phyloP scores from a whole-genome alignment of 2,888 invertebrate species.

The Temnothorax rugatulus region DNA sequence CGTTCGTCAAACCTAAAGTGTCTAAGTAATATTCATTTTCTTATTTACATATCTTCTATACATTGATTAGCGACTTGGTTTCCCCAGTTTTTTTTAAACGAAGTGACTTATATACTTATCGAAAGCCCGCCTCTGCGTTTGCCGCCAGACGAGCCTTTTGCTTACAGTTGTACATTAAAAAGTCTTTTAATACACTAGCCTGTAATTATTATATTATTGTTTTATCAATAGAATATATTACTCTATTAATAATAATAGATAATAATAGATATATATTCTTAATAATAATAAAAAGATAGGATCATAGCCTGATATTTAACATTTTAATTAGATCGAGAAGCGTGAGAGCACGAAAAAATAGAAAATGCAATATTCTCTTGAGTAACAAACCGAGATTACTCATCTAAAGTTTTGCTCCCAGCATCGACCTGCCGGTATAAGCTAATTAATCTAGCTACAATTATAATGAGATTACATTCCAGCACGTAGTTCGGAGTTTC shows the following conservation, averaged over 20 bases:
- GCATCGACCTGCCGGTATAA: not conserved
- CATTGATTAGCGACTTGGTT: slow-evolving; percentile 43
- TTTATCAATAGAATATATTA: slow-evolving; percentile 3
- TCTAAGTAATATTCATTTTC: not conserved
- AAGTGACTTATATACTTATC: not conserved
- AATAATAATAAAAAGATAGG: not conserved
- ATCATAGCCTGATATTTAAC: slow-evolving; percentile 4
- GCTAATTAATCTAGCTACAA: slow-evolving; percentile 30
- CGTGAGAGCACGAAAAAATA: not conserved
- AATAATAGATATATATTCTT: not conserved
- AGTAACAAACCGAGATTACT: slow-evolving; percentile 33
- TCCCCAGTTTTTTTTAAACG: slow-evolving; percentile 27
- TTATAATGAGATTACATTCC: slow-evolving; percentile 25
- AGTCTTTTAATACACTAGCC: slow-evolving; percentile 16
- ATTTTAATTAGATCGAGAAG: slow-evolving; percentile 10
- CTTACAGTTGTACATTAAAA: not conserved
- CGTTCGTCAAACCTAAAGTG: slow-evolving; percentile 22
- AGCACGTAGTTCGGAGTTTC: not conserved
- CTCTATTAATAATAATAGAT: not conserved
- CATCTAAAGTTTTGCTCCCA: slow-evolving; percentile 13
- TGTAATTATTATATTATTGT: slow-evolving; percentile 13
- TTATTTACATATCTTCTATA: slow-evolving; percentile 27
- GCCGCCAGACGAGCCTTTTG: not conserved
- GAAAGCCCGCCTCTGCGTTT: not conserved
- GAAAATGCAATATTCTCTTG: slow-evolving; percentile 39